Evolutionary conservation across 2,888 invertebrate species (phyloP).

Genomic region (Ptilodon capucinus): DNA sequence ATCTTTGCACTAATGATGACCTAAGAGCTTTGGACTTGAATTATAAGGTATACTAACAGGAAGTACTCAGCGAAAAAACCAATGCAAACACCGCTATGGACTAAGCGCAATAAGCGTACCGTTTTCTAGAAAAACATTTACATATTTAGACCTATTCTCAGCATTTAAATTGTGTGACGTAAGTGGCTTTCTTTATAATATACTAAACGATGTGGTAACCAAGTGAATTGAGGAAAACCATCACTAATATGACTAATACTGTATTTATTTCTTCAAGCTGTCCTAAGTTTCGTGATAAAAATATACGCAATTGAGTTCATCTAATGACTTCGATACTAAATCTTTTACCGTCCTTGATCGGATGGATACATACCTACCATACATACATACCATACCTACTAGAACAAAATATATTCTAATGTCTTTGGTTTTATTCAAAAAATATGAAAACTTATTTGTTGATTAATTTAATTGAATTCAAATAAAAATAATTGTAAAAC

Average conservation of each 20-base stretch:
- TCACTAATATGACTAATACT: too few relatives aligned
- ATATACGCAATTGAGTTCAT: too few relatives aligned
- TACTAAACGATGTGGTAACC: not conserved
- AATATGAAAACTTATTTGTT: too few relatives aligned
- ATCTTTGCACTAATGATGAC: conserved; percentile 3
- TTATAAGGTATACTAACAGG: not conserved
- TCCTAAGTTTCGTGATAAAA: too few relatives aligned
- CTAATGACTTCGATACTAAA: too few relatives aligned
- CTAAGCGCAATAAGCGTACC: not conserved
- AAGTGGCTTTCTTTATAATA: not conserved
- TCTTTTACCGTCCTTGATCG: too few relatives aligned
- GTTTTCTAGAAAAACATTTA: not conserved
- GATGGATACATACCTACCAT: too few relatives aligned
- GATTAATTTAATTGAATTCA: too few relatives aligned
- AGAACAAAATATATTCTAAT: too few relatives aligned
- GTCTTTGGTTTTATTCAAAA: too few relatives aligned
- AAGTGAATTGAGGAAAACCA: not conserved
- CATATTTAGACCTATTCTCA: not conserved
- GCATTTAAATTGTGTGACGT: not conserved
- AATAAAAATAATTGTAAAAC: conserved; percentile 1
- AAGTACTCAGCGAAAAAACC: not conserved
- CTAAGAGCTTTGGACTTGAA: not conserved
- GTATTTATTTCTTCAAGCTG: too few relatives aligned
- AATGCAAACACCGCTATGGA: not conserved
- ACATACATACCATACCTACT: too few relatives aligned